phyloP scores from a whole-genome alignment of 1,140 invertebrate species.

The Battus philenor region DNA sequence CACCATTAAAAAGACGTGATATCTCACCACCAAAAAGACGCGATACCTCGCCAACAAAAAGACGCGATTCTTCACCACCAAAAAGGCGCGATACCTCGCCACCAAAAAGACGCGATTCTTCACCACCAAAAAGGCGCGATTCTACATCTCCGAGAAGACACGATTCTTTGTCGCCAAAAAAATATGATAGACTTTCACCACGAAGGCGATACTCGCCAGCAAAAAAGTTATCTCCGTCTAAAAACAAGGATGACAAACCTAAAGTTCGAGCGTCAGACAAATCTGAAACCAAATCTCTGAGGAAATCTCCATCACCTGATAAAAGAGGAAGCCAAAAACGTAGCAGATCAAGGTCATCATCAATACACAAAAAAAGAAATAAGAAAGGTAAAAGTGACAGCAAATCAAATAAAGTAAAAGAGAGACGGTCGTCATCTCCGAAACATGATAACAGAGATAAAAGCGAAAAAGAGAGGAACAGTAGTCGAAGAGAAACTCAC shows the following conservation, averaged over 20 bases:
- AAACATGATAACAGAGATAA: conserved; percentile 29
- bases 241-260: conserved; percentile 38
- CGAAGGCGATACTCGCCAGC: neutral
- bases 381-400: conserved; percentile 42
- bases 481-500: conserved; percentile 31
- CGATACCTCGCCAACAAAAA: neutral
- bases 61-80: neutral
- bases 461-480: conserved; percentile 30
- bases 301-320: conserved; percentile 36
- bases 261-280: conserved; percentile 33
- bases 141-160: neutral
- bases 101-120: neutral
- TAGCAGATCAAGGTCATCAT: conserved; percentile 43
- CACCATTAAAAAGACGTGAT: neutral
- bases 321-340: conserved; percentile 26
- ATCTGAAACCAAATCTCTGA: conserved; percentile 30
- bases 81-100: conserved; percentile 1
- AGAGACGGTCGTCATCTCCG: conserved; percentile 32
- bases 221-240: neutral
- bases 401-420: conserved; percentile 34
- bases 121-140: neutral
- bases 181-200: neutral
- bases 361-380: conserved; percentile 27
- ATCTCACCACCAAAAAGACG: neutral
- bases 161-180: neutral